These are phyloP conservation scores for Amphilophus citrinellus DNA, from an alignment of 2,113 vertebrate species.

Conservation along the genomic window DNA sequence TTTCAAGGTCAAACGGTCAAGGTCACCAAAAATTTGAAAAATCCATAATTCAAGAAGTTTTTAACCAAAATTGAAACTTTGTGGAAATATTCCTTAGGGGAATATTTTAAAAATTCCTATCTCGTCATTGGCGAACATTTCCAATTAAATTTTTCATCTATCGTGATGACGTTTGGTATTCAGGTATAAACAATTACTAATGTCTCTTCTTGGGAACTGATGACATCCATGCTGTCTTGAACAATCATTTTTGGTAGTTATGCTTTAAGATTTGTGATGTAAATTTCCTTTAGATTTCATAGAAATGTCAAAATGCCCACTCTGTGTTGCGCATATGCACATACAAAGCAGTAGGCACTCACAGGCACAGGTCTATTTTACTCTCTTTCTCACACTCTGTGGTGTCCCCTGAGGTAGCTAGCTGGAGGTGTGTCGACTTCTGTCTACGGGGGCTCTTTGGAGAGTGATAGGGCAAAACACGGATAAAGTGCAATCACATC, in stretches of 20 bases:
- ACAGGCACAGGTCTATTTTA: neutral
- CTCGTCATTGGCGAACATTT: no score
- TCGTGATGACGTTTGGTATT: no score
- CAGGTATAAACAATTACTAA: no score
- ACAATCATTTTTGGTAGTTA: neutral
- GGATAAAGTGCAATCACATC: conserved; percentile 78
- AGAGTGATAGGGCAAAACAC: conserved; percentile 75
- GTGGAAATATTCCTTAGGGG: no score
- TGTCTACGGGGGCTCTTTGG: conserved; percentile 63
- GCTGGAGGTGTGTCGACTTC: conserved; percentile 70
- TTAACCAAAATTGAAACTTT: no score
- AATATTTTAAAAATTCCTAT: no score
- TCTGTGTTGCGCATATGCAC: neutral
- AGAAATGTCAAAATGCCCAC: neutral
- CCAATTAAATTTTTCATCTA: no score
- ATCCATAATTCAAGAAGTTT: no score
- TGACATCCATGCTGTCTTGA: neutral
- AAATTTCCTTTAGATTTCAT: neutral
- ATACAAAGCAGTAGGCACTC: neutral
- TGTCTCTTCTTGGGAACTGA: neutral
- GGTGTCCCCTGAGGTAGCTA: conserved; percentile 64
- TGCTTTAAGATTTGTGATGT: neutral
- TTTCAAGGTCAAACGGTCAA: no score
- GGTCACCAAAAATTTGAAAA: no score
- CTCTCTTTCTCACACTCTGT: conserved; percentile 40